Base-by-base conservation (phyloP, 2,888 invertebrate species). In the Philereme transversata region DNA sequence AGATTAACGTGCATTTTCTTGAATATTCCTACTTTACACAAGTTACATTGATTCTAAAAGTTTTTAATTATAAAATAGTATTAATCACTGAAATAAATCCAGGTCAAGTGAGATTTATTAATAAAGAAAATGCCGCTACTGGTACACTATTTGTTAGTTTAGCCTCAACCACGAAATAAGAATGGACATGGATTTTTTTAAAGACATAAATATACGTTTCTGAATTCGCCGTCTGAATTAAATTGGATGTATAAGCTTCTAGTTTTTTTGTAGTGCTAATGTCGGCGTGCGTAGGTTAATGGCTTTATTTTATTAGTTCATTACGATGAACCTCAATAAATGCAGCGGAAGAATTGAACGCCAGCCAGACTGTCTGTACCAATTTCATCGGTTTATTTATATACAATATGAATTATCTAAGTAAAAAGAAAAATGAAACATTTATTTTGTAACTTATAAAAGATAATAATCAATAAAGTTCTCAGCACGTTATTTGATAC, bases 281-380 rank as follows among this genome's bases (percentile, higher is more conserved):
- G 45, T 46, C 34, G 8, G 10, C 22, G 33, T 22, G 36, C 10
- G 35, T 33, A 34, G 45, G 54, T 58, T 56, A 53, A 53, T 22
- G 41, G 9, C 46, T 51, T 36, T 45, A 56, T 62, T 52, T 62
- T 56, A 56, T 62, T 38, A 7, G 7, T 38, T 22, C 22, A 22
- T 22, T 22, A 22, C 22, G 22, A 22, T 22, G 22, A 22, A 22
- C 22, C 22, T 22, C 22, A 22, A 22, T 22, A 22, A 22, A 22
- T 22, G 22, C 22, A 22, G 22, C 22, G 22, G 22, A 22, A 22
- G 22, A 2, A 3, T 22, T 22, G 3, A 22, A 1, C 22, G 22
- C 22, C 22, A 22, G 22, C 22, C 22, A 22, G 22, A 22, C 22
- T 22, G 22, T 22, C 22, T 22, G 22, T 22, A 22, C 3, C 22